Evolutionary conservation across 35 echinoderm and acorn worm species (phyloP), one percentile per base, ranked within the genome.

Genomic region (Lytechinus variegatus): DNA sequence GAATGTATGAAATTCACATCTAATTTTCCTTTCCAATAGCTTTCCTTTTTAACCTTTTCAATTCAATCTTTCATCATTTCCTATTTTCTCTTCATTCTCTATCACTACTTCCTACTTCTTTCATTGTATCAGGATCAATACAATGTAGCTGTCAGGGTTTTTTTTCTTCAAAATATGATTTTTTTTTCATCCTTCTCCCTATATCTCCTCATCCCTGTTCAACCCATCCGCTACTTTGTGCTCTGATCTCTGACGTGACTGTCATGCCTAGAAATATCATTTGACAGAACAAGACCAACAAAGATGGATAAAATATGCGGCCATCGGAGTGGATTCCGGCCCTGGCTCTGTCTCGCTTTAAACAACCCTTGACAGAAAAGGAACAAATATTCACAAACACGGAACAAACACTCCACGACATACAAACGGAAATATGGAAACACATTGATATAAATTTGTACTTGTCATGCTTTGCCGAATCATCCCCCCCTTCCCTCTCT

Each of bases 341-440:
- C 21, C 66, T 24, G 19, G 6, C 19, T 79, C 66, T 79, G 66
- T 6, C 66, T 79, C n/a, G 66, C 66, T 79, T 79, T 79, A 79
- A 44, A 44, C 66, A 79, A 79, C 66, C 16, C 14, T 79, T 79
- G 66, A 79, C 66, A 79, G 66, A 79, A 79, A n/a, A 79, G 66
- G 66, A 79, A 79, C 66, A 79, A 79, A 79, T 79, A 79, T 79
- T 79, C 66, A 79, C 66, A 79, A 79, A 79, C 66, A 79, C 66
- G 66, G 66, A 79, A 79, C 66, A 79, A 79, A 79, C 66, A 79
- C 66, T 79, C 66, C 24, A n/a, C n/a, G n/a, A 79, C 66, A 79
- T 79, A 79, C 19, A 79, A 24, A 79, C 6, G 66, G 21, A 79
- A 79, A 79, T 44, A 79, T 79, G 66, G n/a, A 79, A 6, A 21